These are phyloP conservation scores for Onychostoma macrolepis DNA, from an alignment of 2,113 vertebrate genomes.

Conservation along the genomic window DNA sequence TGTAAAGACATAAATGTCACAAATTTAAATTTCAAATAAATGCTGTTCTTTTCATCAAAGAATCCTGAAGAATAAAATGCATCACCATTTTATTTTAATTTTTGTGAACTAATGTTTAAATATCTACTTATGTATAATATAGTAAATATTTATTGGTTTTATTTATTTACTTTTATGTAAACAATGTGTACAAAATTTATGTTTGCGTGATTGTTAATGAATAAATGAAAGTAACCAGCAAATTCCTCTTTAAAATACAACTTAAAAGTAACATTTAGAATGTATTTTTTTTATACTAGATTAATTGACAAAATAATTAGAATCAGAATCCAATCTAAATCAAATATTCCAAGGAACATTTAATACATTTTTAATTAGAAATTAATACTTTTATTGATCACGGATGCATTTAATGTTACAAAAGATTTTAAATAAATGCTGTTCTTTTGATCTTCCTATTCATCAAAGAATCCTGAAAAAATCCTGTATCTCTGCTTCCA, in stretches of 20 bases:
- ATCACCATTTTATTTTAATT: too few species aligned
- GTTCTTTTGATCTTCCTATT: background rate
- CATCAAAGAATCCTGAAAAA: background rate
- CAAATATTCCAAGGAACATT: background rate
- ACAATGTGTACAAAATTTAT: too few species aligned
- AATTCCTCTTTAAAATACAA: too few species aligned
- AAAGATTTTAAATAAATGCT: background rate
- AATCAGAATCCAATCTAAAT: background rate
- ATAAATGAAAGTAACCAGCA: too few species aligned
- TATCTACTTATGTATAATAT: background rate
- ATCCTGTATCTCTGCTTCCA: background rate
- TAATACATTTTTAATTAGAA: too few species aligned
- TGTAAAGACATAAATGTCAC: background rate
- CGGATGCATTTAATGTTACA: background rate
- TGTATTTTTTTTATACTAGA: too few species aligned
- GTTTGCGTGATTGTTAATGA: too few species aligned
- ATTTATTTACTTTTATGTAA: too few species aligned
- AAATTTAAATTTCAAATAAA: background rate
- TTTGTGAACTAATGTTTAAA: background rate
- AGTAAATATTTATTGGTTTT: too few species aligned
- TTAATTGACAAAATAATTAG: background rate
- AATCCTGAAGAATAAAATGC: background rate
- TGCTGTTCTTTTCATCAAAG: background rate
- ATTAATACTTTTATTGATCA: background rate
- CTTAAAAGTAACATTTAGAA: background rate